A percentile compares a stretch with the other conserved stretches of the same genome.
Evolutionary conservation across 2,113 vertebrate genomes (phyloP).

Genomic region (Pavo muticus): DNA sequence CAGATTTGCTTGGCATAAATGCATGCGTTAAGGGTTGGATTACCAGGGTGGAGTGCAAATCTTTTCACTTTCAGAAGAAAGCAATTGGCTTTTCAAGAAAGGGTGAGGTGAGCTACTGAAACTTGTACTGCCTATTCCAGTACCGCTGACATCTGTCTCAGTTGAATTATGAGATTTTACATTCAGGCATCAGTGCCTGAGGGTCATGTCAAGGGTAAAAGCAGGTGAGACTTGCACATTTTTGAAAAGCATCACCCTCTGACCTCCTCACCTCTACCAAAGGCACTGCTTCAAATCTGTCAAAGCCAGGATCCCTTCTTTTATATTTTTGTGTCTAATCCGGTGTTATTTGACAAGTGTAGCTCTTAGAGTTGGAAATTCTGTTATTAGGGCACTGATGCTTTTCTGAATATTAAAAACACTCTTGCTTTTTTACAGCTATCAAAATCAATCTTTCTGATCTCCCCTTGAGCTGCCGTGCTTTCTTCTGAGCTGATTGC

Average conservation of each 20-base stretch:
- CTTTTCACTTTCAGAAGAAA: background rate
- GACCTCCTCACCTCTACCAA: background rate
- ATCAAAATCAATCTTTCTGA: slow-evolving; percentile 24
- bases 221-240: accelerated
- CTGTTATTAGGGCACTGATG: slow-evolving; percentile 11
- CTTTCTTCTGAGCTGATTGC: background rate
- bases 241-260: background rate
- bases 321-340: background rate
- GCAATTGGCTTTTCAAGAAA: background rate
- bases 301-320: background rate
- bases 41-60: accelerated
- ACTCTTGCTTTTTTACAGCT: slow-evolving; percentile 17
- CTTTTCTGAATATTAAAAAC: slow-evolving; percentile 42
- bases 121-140: background rate
- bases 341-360: background rate
- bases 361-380: background rate
- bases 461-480: background rate
- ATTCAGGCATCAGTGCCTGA: accelerated
- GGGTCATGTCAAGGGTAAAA: background rate
- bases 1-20: background rate
- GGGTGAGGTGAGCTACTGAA: background rate
- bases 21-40: accelerated
- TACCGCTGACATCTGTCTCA: background rate
- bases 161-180: background rate
- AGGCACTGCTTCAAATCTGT: background rate